These are phyloP conservation scores for Macrosiphum euphorbiae DNA, from an alignment of 2,888 invertebrate genomes.

Conservation along the genomic window DNA sequence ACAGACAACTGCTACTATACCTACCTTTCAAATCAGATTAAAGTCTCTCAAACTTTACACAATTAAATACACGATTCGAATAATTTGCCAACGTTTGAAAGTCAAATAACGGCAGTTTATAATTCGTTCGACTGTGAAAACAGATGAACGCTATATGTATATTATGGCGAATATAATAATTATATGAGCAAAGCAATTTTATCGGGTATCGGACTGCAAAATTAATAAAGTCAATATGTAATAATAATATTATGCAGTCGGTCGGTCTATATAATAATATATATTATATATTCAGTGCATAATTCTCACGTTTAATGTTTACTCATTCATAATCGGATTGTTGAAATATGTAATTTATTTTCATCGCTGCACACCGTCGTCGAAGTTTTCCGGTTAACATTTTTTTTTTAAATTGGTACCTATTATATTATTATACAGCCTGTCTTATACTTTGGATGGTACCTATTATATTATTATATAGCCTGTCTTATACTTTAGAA, in stretches of 20 bases:
- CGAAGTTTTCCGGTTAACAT: not conserved
- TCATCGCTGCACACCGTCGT: not conserved
- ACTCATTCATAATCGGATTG: not conserved
- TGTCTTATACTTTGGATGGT: not conserved
- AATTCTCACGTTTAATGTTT: not conserved
- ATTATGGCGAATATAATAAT: not conserved
- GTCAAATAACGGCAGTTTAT: conserved; percentile 30
- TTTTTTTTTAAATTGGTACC: not conserved
- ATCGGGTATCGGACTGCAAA: not conserved
- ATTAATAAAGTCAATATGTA: not conserved
- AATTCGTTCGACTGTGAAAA: not conserved
- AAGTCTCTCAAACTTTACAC: conserved; percentile 29
- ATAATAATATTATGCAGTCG: not conserved
- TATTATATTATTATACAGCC: not conserved
- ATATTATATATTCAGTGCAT: not conserved
- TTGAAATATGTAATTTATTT: not conserved
- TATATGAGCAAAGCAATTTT: conserved; percentile 15
- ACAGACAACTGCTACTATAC: not conserved
- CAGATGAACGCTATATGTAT: not conserved
- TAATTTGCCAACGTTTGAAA: conserved; percentile 6
- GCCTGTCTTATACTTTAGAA: not conserved
- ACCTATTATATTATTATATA: not conserved
- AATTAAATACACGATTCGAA: conserved; percentile 39
- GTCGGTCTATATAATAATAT: not conserved
- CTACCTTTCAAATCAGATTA: conserved; percentile 46